phyloP scores from a whole-genome alignment of 2,113 vertebrate genomes.

The Salvator merianae region DNA sequence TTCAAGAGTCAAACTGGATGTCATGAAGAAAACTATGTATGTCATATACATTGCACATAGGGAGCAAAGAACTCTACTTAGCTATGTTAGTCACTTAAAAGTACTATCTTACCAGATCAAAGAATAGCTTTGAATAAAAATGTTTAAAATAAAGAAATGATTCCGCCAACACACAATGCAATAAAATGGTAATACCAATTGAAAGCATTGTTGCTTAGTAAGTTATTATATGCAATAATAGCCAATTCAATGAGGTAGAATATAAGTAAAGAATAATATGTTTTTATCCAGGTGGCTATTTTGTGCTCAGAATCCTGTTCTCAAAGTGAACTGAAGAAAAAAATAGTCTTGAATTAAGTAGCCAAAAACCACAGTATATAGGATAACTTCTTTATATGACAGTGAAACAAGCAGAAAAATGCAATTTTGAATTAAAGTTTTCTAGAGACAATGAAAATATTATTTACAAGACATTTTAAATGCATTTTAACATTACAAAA shows the following conservation, averaged over 20 bases:
- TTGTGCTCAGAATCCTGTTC: too few relatives aligned
- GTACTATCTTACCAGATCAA: too few relatives aligned
- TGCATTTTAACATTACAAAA: constrained; percentile 69
- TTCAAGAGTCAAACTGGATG: background rate
- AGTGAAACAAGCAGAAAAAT: constrained; percentile 56
- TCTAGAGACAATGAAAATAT: constrained; percentile 67
- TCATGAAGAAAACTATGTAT: background rate
- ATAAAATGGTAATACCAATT: too few relatives aligned
- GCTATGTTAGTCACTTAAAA: too few relatives aligned
- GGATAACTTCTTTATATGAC: constrained; percentile 58
- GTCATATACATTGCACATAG: background rate
- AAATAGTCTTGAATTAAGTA: background rate
- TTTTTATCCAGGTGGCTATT: background rate
- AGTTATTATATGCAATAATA: background rate
- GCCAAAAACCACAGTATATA: background rate
- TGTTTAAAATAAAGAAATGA: too few relatives aligned
- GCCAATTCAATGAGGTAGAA: background rate
- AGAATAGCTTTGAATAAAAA: too few relatives aligned
- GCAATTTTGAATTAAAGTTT: constrained; percentile 68
- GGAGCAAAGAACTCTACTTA: too few relatives aligned
- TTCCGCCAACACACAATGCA: too few relatives aligned
- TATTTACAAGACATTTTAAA: constrained; percentile 62
- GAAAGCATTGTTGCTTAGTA: background rate
- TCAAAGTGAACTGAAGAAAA: too few relatives aligned
- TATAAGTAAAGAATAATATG: background rate